These are phyloP conservation scores for Drosophila imparisetae DNA, from an alignment of 2,888 invertebrate species.

Conservation along the genomic window DNA sequence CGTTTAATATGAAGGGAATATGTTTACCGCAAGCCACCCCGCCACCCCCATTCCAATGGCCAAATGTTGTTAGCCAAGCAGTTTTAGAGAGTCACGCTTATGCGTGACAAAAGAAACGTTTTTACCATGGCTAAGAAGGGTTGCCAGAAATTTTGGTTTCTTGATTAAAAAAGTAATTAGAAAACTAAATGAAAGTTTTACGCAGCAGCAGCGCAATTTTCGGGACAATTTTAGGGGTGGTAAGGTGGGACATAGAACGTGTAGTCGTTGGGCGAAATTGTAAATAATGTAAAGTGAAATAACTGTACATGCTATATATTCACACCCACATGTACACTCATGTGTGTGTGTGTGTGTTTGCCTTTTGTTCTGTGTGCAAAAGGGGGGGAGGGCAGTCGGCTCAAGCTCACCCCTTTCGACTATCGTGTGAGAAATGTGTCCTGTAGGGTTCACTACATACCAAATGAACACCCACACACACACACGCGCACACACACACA, in stretches of 20 bases:
- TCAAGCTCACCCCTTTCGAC: constrained; percentile 59
- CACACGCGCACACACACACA: constrained; percentile 7
- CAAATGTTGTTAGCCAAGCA: constrained; percentile 1
- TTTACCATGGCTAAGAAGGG: constrained; percentile 23
- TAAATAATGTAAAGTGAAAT: constrained; percentile 79
- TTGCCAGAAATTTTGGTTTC: constrained; percentile 74
- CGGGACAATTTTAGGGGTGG: not conserved
- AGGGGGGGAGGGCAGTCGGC: constrained; percentile 14
- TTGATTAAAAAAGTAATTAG: constrained; percentile 81
- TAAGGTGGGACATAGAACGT: constrained; percentile 2
- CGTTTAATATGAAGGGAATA: not conserved
- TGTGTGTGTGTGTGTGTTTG: constrained; percentile 48
- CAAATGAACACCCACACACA: constrained; percentile 71
- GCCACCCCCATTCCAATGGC: not conserved
- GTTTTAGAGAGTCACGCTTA: constrained; percentile 25
- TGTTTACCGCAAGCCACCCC: not conserved
- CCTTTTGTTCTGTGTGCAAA: constrained; percentile 58
- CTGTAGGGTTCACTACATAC: constrained; percentile 80
- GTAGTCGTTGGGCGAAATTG: constrained; percentile 70
- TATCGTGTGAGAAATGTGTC: constrained; percentile 75
- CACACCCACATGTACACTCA: constrained; percentile 29
- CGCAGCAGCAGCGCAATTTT: constrained; percentile 49
- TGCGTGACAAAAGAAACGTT: constrained; percentile 17
- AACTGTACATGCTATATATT: constrained; percentile 72
- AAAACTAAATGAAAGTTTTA: constrained; percentile 81